Base-by-base conservation (phyloP, 2,113 vertebrate species). In the Ciconia maguari region DNA sequence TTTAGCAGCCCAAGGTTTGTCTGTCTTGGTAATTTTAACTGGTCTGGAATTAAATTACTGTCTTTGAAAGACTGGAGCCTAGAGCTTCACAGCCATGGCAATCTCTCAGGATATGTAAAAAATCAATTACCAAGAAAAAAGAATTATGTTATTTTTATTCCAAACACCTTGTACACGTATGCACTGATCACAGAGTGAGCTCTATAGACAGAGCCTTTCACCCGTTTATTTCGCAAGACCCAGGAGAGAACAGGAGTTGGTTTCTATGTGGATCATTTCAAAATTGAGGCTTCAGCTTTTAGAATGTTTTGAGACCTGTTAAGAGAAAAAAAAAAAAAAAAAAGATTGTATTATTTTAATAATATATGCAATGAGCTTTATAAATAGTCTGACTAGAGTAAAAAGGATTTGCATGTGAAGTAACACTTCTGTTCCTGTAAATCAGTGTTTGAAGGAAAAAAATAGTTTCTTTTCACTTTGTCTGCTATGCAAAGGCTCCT, bases 121-220 rank as follows among this genome's bases (percentile, higher is more conserved):
- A 58, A 19, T n/a, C 32, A 69, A 42, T 29, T 52, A 21, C 26
- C 52, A 42, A 38, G 55, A 64, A 57, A 72, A 64, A 86, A 30
- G 7, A 65, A 44, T 12, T 24, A 16, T 16, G 1, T 48, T 64
- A 7, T 54, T 85, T 72, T 65, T 26, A 62, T 77, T 61, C 60
- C 20, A 22, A 55, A 2, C 9, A 48, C 18, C 14, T 29, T 48
- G 36, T 22, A n/a, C 25, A 70, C 0, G 1, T 44, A 41, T 4
- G 7, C 15, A 8, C 6, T 70, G 55, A 81, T 32, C 25, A n/a
- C 60, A 36, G 16, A 34, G 58, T 6, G 65, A 92, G 36, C 30
- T 86, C 32, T 17, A 3, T 5, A 44, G 61, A 69, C 38, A 20
- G 9, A 68, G 25, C 34, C 57, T 90, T 49, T 62, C 14, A 78